Evolutionary conservation across 2,888 invertebrate genomes (phyloP).

Genomic region (Sialis fuliginosa): DNA sequence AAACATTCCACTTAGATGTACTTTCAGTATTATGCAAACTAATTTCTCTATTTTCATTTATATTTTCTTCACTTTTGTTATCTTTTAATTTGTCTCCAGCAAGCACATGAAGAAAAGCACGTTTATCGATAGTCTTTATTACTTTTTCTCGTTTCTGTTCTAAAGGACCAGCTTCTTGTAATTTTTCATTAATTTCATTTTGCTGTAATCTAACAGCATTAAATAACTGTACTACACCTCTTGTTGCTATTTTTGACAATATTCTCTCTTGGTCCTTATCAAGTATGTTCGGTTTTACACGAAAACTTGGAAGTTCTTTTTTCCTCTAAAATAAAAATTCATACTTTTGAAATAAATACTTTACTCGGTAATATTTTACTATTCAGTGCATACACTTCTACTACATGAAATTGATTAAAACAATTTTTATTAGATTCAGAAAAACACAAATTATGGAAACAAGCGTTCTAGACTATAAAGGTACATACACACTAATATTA

Average conservation of each 20-base stretch:
- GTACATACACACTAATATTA: no score
- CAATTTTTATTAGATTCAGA: neutral
- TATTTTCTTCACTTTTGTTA: constrained; percentile 32
- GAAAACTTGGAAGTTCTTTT: constrained; percentile 40
- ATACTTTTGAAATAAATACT: constrained; percentile 5
- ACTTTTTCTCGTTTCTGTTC: constrained; percentile 62
- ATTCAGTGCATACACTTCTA: constrained; percentile 10
- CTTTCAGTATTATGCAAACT: constrained; percentile 26
- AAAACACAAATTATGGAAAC: neutral
- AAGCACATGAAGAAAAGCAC: constrained; percentile 57
- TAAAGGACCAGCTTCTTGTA: constrained; percentile 52
- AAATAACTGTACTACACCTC: constrained; percentile 83
- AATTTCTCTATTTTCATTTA: constrained; percentile 20
- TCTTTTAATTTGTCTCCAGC: constrained; percentile 36
- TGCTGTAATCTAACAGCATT: constrained; percentile 82
- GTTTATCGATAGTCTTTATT: constrained; percentile 57
- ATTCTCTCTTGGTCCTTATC: constrained; percentile 62
- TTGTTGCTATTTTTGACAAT: constrained; percentile 71
- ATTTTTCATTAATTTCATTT: constrained; percentile 49
- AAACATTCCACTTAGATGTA: constrained; percentile 38
- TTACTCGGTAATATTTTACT: constrained; percentile 1
- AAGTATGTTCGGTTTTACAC: constrained; percentile 56
- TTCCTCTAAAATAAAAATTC: constrained; percentile 27
- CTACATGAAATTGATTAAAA: constrained; percentile 1
- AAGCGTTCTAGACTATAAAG: no score